Conservation (phyloP, 1,140 invertebrate genomes). For the Rhopalosiphum padi region DNA sequence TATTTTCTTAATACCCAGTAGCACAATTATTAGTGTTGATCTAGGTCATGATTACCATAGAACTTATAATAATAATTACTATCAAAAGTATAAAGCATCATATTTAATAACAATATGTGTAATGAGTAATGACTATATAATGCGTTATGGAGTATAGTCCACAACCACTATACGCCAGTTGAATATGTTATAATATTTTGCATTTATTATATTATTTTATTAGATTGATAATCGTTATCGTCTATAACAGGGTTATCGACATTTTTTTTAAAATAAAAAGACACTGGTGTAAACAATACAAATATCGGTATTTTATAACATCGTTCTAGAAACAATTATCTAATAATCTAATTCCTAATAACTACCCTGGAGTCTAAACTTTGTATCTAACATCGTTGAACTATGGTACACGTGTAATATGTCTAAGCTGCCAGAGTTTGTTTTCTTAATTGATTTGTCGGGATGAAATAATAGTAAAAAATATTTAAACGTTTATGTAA, state of each 20-base stretch:
- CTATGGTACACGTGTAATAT: neutral
- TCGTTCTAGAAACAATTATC: too few relatives aligned
- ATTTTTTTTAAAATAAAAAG: neutral
- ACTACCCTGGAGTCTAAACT: neutral
- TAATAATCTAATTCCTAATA: neutral
- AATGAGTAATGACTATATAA: neutral
- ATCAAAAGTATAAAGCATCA: slow-evolving; percentile 6
- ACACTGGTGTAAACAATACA: too few relatives aligned
- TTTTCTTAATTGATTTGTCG: neutral
- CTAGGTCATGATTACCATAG: slow-evolving; percentile 49
- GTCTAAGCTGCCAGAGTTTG: neutral
- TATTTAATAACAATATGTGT: neutral
- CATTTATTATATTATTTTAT: neutral
- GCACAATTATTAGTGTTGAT: slow-evolving; percentile 40
- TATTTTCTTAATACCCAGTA: slow-evolving; percentile 30
- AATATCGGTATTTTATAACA: neutral
- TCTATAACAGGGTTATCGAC: neutral
- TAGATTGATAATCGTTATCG: neutral
- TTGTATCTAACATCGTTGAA: neutral
- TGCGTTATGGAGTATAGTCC: neutral
- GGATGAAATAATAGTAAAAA: neutral
- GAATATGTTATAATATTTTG: neutral
- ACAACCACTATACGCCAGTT: neutral
- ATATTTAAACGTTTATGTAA: neutral
- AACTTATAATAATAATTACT: neutral